Conservation (phyloP, 2,113 vertebrate genomes). For the Paradisaea rubra region DNA sequence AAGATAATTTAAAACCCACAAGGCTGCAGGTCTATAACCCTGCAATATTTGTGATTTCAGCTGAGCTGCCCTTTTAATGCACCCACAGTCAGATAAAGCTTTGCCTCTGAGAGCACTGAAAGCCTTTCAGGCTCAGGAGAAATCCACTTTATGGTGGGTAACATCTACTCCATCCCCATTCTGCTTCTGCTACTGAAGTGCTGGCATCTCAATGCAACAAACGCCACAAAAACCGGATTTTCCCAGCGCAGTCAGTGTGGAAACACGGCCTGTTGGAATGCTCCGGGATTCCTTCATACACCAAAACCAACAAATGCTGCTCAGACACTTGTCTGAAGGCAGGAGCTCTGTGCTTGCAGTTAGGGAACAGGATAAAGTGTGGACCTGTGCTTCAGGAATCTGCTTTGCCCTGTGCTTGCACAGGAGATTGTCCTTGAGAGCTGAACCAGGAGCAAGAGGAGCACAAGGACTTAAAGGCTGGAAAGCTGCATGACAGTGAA, state of each 20-base stretch:
- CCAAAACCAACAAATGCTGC: background rate
- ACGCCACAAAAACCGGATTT: background rate
- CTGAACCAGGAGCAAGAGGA: background rate
- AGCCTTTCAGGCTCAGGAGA: background rate
- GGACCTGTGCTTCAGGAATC: background rate
- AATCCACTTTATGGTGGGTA: background rate
- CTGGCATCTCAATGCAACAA: background rate
- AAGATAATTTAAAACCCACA: background rate
- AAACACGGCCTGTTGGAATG: background rate
- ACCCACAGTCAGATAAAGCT: background rate
- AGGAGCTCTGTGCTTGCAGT: background rate
- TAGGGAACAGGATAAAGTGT: background rate
- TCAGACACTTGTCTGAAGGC: background rate
- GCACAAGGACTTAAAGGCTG: background rate
- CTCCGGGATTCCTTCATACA: background rate
- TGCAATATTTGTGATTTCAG: background rate
- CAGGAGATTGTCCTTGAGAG: background rate
- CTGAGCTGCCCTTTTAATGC: background rate
- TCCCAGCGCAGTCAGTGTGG: background rate
- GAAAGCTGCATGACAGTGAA: fast-evolving
- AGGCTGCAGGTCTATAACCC: background rate
- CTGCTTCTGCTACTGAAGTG: background rate
- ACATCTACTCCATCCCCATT: background rate
- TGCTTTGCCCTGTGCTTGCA: background rate
- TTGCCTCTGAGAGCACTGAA: background rate